Conservation (phyloP, 2,113 vertebrate species). For the Rissa tridactyla region DNA sequence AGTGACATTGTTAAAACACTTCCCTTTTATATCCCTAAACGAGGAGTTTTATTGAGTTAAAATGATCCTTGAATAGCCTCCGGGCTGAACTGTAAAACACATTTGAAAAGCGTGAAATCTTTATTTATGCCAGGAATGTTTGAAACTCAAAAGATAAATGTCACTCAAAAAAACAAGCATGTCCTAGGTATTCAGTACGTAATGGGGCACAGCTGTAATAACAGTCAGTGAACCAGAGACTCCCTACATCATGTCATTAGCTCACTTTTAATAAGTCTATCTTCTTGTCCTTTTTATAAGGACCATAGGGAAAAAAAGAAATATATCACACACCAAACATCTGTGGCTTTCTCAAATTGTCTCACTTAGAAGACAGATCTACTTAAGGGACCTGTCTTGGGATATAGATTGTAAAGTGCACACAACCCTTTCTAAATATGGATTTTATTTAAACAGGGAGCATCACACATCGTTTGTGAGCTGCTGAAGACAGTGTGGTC, state of each 20-base stretch:
- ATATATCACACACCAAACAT: slow-evolving; percentile 76
- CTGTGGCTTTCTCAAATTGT: slow-evolving; percentile 69
- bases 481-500: neutral
- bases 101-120: slow-evolving; percentile 77
- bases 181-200: slow-evolving; percentile 73
- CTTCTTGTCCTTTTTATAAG: slow-evolving; percentile 74
- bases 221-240: slow-evolving; percentile 70
- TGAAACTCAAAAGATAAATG: slow-evolving; percentile 80
- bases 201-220: slow-evolving; percentile 81
- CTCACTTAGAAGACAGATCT: slow-evolving; percentile 55
- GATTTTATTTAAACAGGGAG: slow-evolving; percentile 58
- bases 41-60: slow-evolving; percentile 64
- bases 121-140: slow-evolving; percentile 79
- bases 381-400: slow-evolving; percentile 58
- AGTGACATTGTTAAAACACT: slow-evolving; percentile 60
- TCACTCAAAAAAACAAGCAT: slow-evolving; percentile 74
- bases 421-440: slow-evolving; percentile 47
- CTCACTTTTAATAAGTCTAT: slow-evolving; percentile 77
- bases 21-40: slow-evolving; percentile 47
- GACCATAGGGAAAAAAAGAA: slow-evolving; percentile 73
- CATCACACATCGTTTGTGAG: neutral
- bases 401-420: slow-evolving; percentile 20
- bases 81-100: slow-evolving; percentile 72
- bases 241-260: slow-evolving; percentile 77
- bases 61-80: slow-evolving; percentile 61